Conservation (phyloP, 2,113 vertebrate genomes). For the Peromyscus maniculatus region DNA sequence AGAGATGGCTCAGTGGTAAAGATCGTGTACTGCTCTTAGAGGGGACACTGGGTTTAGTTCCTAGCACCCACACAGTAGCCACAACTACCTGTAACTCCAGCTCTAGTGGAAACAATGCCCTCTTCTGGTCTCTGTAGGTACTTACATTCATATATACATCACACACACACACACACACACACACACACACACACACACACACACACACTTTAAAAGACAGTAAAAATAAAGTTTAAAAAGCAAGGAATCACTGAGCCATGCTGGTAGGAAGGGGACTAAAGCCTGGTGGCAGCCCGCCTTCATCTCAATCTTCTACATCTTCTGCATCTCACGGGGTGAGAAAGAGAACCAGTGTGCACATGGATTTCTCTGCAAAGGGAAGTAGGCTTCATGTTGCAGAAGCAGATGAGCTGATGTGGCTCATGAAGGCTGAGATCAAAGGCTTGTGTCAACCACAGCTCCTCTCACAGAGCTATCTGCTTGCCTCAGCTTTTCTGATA, state of each 20-base stretch:
- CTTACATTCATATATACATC: neutral
- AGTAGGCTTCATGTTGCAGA: neutral
- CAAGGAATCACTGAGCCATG: neutral
- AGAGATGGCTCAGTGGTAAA: neutral
- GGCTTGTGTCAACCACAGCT: neutral
- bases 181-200: neutral
- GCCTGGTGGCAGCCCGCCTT: neutral
- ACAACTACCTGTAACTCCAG: neutral
- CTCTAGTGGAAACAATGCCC: neutral
- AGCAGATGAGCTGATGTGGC: neutral
- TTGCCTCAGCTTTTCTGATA: neutral
- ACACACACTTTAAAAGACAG: neutral
- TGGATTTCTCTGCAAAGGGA: neutral
- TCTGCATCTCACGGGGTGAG: neutral
- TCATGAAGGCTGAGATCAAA: neutral
- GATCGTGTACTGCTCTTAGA: neutral
- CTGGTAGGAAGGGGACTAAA: neutral
- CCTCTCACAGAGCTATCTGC: neutral
- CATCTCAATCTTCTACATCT: neutral
- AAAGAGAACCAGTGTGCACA: neutral
- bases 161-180: neutral
- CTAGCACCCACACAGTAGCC: neutral
- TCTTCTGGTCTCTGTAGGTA: neutral
- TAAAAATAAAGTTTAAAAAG: neutral
- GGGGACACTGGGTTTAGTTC: neutral